Evolutionary conservation across 2,113 vertebrate genomes (phyloP), one percentile per base, ranked within the genome.

Genomic region (Pyxicephalus adspersus): DNA sequence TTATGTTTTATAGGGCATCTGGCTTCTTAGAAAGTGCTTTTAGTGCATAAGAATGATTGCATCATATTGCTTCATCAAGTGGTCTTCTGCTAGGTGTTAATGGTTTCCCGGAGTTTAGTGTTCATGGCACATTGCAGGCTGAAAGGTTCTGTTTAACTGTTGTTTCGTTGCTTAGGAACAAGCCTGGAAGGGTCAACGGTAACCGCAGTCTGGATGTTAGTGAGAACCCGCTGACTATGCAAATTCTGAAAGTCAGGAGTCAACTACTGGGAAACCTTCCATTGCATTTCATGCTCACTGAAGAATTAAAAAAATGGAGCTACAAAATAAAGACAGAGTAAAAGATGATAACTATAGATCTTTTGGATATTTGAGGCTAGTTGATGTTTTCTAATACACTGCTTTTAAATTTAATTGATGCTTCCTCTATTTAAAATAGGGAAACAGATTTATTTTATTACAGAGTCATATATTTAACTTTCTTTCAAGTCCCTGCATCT

Each of bases 61-160:
- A 74, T 74, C 71, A 74, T 74, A 60, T 74, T 74, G 71, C 71
- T 74, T 74, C 71, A 74, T 74, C 51, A 74, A 74, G 71, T 74
- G 58, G 51, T 74, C 71, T 58, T 60, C 54, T 60, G 31, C 54
- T 38, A 74, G 71, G 71, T 74, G 71, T 58, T 74, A 74, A 74
- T 74, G 54, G 55, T 57, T 45, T 74, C 54, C 55, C 29, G 1
- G 71, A 23, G 71, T 57, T 74, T 74, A 74, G 54, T 74, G 71
- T 74, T 74, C 71, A 74, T 38, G 34, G 71, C 71, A 74, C 18
- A 29, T 58, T 55, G 5, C 71, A 18, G 26, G 71, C 71, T 58
- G 55, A 74, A 74, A 74, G 71, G 71, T 74, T 74, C 54, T 74
- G 71, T 74, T 74, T 74, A 74, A 74, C 54, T 74, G 54, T 60